A percentile compares a stretch with the other conserved stretches of the same genome.
Evolutionary conservation across 2,113 vertebrate genomes (phyloP).

Genomic region (Etia nguti): DNA sequence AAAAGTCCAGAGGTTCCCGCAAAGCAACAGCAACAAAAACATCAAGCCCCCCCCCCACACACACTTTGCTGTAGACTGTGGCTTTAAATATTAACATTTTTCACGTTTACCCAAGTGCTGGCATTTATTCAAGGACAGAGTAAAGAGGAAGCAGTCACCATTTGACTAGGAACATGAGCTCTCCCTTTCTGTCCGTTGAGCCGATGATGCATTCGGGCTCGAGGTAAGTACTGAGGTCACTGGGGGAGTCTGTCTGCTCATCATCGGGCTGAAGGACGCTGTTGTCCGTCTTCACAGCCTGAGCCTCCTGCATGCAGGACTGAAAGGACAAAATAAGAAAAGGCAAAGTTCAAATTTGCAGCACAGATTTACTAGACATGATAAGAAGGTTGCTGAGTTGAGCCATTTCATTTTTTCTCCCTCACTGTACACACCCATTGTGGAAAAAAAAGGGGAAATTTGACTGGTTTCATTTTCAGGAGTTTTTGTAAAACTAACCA

Average conservation of each 20-base stretch:
- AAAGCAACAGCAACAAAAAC: background rate
- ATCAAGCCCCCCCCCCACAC: background rate
- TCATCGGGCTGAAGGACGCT: constrained; percentile 14
- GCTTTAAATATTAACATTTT: background rate
- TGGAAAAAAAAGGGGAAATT: background rate
- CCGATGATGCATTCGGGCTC: constrained; percentile 98
- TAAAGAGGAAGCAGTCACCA: constrained; percentile 77
- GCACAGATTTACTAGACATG: background rate
- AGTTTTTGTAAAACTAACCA: background rate
- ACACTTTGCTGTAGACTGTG: background rate
- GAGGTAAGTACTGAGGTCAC: constrained; percentile 80
- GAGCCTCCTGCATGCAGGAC: constrained; percentile 28
- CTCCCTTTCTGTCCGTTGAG: constrained; percentile 93
- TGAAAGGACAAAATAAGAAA: background rate
- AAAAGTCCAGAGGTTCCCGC: background rate
- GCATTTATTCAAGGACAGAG: background rate
- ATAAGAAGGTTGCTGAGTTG: background rate
- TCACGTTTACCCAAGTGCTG: background rate
- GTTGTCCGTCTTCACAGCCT: constrained; percentile 11
- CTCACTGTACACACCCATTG: background rate
- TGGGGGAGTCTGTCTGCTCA: constrained; percentile 72
- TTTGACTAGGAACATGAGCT: constrained; percentile 98
- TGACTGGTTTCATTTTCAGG: constrained; percentile 25
- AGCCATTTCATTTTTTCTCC: background rate
- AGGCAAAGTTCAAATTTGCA: background rate